phyloP scores from a whole-genome alignment of 2,113 vertebrate genomes.

The Platysteira castanea region DNA sequence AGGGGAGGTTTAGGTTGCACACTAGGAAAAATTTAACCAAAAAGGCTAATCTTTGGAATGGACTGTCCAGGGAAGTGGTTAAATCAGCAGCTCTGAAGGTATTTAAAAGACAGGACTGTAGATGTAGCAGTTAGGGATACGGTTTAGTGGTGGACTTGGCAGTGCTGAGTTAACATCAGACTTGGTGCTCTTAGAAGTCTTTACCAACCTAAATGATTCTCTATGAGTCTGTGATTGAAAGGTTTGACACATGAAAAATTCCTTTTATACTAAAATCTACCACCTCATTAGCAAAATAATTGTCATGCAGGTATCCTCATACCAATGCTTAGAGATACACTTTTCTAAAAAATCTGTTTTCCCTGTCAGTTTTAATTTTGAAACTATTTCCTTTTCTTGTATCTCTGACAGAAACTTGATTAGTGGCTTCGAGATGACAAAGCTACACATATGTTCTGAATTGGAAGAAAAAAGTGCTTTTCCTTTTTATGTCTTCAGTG shows the following conservation, averaged over 20 bases:
- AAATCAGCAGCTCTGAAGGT: fast-evolving
- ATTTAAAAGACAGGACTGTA: neutral
- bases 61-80: neutral
- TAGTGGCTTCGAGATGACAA: neutral
- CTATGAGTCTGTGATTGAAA: neutral
- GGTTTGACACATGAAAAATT: neutral
- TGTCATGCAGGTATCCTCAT: neutral
- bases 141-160: neutral
- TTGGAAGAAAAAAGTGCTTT: neutral
- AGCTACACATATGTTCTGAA: neutral
- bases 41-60: neutral
- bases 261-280: neutral
- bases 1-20: neutral
- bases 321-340: neutral
- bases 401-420: neutral
- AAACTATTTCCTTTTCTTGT: neutral
- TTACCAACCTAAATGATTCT: neutral
- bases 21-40: neutral
- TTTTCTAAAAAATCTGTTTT: neutral
- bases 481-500: neutral
- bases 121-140: neutral
- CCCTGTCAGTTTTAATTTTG: neutral
- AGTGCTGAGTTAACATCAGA: neutral
- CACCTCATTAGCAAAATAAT: neutral
- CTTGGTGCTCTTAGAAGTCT: neutral